Evolutionary conservation across 2,888 invertebrate genomes (phyloP).

Genomic region (Metallyticus violacea): DNA sequence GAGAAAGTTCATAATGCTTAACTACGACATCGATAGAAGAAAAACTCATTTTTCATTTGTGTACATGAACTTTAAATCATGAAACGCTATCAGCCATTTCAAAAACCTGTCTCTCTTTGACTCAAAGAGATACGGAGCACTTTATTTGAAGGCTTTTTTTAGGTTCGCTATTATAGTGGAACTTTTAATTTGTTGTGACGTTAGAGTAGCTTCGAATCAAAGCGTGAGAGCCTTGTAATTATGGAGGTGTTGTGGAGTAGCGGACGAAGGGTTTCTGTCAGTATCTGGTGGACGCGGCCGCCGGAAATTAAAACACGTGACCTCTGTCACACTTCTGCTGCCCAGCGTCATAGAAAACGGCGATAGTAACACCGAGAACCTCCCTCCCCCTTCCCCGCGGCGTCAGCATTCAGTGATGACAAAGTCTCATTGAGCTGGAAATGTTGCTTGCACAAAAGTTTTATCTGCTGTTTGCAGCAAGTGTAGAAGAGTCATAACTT

Average conservation of each 20-base stretch:
- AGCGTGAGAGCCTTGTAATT: neutral
- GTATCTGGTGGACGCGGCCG: neutral
- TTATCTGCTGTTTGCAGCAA: neutral
- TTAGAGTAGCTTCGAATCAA: neutral
- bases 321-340: neutral
- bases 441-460: neutral
- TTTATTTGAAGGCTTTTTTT: neutral
- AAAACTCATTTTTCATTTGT: too few species aligned
- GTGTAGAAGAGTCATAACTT: neutral
- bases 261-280: neutral
- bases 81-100: too few species aligned
- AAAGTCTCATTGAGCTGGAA: neutral
- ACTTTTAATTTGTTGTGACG: neutral
- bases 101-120: neutral
- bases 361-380: neutral
- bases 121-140: neutral
- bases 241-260: neutral
- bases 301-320: slow-evolving; percentile 16
- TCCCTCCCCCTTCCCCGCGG: neutral
- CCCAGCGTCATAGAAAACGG: neutral
- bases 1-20: too few species aligned
- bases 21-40: too few species aligned
- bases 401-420: neutral
- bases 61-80: too few species aligned
- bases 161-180: neutral